Conservation (phyloP, 2,113 vertebrate species). For the Cochlearius cochlearius region DNA sequence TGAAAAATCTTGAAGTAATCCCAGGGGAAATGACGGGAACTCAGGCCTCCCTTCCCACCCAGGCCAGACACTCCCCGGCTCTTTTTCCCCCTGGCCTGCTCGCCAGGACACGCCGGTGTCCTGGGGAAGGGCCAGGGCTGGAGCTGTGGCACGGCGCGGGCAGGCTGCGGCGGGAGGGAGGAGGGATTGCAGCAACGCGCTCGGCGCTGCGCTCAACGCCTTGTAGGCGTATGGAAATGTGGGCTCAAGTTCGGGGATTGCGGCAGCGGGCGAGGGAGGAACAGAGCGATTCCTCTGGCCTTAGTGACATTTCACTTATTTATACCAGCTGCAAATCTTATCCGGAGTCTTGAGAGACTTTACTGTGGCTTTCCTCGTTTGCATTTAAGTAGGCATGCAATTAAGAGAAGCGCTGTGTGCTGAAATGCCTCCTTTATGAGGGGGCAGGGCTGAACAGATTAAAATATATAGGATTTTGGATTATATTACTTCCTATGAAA, state of each 20-base stretch:
- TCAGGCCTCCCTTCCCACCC: not conserved
- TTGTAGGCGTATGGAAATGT: not conserved
- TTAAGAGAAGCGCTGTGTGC: not conserved
- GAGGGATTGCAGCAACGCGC: accelerated
- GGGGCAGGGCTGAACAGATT: not conserved
- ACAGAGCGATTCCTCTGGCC: not conserved
- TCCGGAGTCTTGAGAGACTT: not conserved
- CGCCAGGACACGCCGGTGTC: accelerated
- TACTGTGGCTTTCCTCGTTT: not conserved
- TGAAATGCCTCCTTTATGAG: not conserved
- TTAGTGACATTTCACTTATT: slow-evolving; percentile 7
- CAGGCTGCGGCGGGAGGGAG: not conserved
- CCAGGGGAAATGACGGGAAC: slow-evolving; percentile 28
- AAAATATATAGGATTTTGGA: not conserved
- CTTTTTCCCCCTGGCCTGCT: not conserved
- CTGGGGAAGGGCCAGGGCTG: not conserved
- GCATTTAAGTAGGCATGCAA: not conserved
- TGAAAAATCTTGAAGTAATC: slow-evolving; percentile 43
- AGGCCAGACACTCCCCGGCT: not conserved
- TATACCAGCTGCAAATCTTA: slow-evolving; percentile 1
- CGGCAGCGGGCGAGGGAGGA: not conserved
- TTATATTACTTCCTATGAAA: not conserved
- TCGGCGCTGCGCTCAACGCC: accelerated
- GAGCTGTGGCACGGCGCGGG: not conserved
- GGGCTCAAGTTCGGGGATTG: not conserved